Evolutionary conservation across 2,888 invertebrate genomes (phyloP).

Genomic region (Osedax fenrisi): DNA sequence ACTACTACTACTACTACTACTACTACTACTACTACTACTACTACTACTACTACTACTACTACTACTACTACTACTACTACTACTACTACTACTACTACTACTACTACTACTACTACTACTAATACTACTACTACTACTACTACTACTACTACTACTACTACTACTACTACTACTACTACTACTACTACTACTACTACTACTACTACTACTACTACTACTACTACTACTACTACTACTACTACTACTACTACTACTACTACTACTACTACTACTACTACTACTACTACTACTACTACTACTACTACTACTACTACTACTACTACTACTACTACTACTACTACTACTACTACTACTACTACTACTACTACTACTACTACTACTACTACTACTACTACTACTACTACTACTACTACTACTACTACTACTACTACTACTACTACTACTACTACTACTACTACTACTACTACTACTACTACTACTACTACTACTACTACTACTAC

Average conservation of each 20-base stretch:
- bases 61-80: slow-evolving; percentile 7
- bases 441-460: slow-evolving; percentile 10
- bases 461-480: slow-evolving; percentile 10
- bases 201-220: slow-evolving; percentile 4
- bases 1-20: slow-evolving; percentile 4
- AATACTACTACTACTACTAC: too few species aligned
- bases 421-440: neutral
- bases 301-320: slow-evolving; percentile 4
- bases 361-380: slow-evolving; percentile 7
- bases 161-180: slow-evolving; percentile 7
- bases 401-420: slow-evolving; percentile 10
- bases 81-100: slow-evolving; percentile 4
- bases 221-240: slow-evolving; percentile 4
- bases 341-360: slow-evolving; percentile 10
- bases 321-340: slow-evolving; percentile 10
- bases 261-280: slow-evolving; percentile 10
- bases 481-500: slow-evolving; percentile 10
- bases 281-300: slow-evolving; percentile 10
- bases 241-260: slow-evolving; percentile 4
- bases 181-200: slow-evolving; percentile 4
- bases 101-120: slow-evolving; percentile 3
- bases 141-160: slow-evolving; percentile 10
- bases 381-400: slow-evolving; percentile 7
- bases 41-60: slow-evolving; percentile 1
- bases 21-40: neutral